Conservation (phyloP, 2,797 vertebrate species). For the Pseudochirops corinnae region DNA sequence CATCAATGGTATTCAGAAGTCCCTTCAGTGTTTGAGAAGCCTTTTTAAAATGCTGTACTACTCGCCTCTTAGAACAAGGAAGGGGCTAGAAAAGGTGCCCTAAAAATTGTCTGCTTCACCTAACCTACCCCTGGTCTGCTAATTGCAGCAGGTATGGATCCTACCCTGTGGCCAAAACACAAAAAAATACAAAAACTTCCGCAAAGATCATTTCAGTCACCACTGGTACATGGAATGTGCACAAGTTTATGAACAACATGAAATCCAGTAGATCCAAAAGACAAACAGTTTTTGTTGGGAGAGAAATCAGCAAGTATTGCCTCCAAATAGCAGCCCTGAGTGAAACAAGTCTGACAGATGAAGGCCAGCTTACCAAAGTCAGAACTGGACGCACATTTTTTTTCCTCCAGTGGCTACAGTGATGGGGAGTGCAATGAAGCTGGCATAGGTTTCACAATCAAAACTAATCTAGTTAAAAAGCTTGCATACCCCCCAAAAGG, state of each 20-base stretch:
- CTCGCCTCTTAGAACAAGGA: neutral
- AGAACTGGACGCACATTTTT: neutral
- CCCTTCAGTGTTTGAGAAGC: neutral
- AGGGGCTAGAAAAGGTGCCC: neutral
- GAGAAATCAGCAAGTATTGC: neutral
- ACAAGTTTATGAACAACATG: neutral
- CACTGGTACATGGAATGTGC: neutral
- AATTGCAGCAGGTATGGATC: neutral
- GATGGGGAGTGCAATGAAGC: neutral
- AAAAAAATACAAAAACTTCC: neutral
- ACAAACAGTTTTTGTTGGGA: neutral
- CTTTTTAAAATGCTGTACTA: neutral
- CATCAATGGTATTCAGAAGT: too few species aligned
- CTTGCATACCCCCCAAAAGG: neutral
- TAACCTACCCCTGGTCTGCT: neutral
- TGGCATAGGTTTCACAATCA: neutral
- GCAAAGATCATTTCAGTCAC: neutral
- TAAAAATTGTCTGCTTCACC: neutral
- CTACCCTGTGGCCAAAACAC: neutral
- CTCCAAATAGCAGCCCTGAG: neutral
- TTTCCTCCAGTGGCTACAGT: neutral
- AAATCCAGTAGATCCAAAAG: neutral
- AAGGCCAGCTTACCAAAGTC: neutral
- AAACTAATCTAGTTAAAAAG: neutral
- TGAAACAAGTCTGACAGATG: neutral